Conservation (phyloP, 2,888 invertebrate genomes). For the Cheilosia vulpina region DNA sequence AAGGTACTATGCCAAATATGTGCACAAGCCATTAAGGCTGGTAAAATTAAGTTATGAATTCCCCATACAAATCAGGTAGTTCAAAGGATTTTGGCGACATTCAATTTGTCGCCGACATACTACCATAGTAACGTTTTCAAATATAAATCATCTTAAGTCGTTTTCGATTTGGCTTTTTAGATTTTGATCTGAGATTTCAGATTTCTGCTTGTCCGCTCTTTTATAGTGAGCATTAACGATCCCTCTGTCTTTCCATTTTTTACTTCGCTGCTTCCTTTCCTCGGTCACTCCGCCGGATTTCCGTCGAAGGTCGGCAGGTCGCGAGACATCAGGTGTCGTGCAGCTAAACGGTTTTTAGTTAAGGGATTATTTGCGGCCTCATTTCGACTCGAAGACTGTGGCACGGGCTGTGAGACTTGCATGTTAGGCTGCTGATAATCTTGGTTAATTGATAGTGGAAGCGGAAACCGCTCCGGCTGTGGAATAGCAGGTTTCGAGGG, state of each 20-base stretch:
- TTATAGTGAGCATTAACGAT: constrained; percentile 1
- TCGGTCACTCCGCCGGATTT: constrained; percentile 5
- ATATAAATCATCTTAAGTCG: no score
- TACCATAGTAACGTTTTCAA: no score
- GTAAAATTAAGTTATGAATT: no score
- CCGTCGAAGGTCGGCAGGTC: constrained; percentile 1
- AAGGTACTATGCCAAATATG: no score
- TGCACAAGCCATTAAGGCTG: no score
- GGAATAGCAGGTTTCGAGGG: background rate
- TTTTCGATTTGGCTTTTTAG: no score
- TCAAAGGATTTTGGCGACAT: no score
- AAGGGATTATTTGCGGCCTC: constrained; percentile 2
- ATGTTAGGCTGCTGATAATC: background rate
- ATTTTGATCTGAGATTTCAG: no score
- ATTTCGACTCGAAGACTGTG: background rate
- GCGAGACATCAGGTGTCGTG: background rate
- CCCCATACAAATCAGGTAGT: no score
- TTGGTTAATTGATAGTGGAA: background rate
- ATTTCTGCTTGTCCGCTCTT: no score
- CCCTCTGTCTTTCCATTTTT: constrained; percentile 18
- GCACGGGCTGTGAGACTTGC: no score
- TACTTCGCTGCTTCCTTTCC: constrained; percentile 17
- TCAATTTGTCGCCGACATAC: no score
- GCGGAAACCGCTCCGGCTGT: background rate
- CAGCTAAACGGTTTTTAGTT: constrained; percentile 21